Base-by-base conservation (phyloP, 37 sponge, comb jelly and placozoan species). In the Cladorhizidae sp. region DNA sequence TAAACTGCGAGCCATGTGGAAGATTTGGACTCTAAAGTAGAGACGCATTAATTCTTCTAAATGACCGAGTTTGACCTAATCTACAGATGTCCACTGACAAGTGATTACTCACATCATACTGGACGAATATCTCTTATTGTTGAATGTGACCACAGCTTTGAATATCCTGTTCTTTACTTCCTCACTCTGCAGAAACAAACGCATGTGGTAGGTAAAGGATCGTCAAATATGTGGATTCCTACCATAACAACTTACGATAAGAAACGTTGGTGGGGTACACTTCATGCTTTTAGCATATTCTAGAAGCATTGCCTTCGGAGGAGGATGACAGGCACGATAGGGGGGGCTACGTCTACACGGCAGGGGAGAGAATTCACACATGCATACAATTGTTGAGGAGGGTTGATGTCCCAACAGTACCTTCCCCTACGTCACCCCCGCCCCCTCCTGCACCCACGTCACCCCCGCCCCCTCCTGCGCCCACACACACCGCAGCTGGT, bases 61-160 rank as follows among this genome's bases (percentile, higher is more conserved):
- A n/a, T n/a, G n/a, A n/a, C n/a, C n/a, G n/a, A n/a, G n/a, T n/a
- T n/a, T n/a, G n/a, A n/a, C n/a, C n/a, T n/a, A n/a, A n/a, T n/a
- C n/a, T n/a, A n/a, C n/a, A n/a, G n/a, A n/a, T n/a, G n/a, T n/a
- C n/a, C n/a, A n/a, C n/a, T n/a, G n/a, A n/a, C n/a, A n/a, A n/a
- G n/a, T n/a, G n/a, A 45, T 57, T 0, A 58, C 74, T 83, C 35
- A 93, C 96, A 93, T 92, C 14, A 79, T 75, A 50, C 89, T 92
- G 18, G 90, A 89, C 21, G 90, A 87, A 59, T 92, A 95, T 73
- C 63, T 86, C 0, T 67, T 45, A 0, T 80, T 82, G 1, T 81
- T 85, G 37, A 95, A 23, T 1, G 71, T 63, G 14, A 95, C 74
- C 0, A 70, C 67, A 39, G 96, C 86, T 64, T 92, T 95, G 91